Evolutionary conservation across 2,888 invertebrate species (phyloP).

Genomic region (Podabrus alpinus): DNA sequence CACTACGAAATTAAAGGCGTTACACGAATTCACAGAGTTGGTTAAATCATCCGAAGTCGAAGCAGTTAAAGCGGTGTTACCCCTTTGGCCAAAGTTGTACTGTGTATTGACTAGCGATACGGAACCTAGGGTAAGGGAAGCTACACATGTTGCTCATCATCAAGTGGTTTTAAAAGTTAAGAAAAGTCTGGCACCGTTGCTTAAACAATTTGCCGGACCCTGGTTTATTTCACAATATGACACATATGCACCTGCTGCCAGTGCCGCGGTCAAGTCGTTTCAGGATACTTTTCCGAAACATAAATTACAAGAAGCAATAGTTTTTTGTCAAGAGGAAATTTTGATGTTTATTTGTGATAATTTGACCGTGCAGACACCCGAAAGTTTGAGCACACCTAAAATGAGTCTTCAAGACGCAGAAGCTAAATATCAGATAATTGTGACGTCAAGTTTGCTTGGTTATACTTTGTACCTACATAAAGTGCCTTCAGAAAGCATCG

Average conservation of each 20-base stretch:
- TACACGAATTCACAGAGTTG: constrained; percentile 78
- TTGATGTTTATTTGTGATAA: constrained; percentile 74
- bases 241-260: constrained; percentile 81
- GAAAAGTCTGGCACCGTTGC: constrained; percentile 76
- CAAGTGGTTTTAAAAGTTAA: constrained; percentile 70
- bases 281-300: constrained; percentile 77
- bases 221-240: constrained; percentile 89
- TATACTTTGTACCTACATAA: constrained; percentile 66
- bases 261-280: constrained; percentile 68
- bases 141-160: constrained; percentile 74
- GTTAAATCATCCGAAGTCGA: constrained; percentile 68
- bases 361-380: constrained; percentile 63
- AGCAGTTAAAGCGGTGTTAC: constrained; percentile 71
- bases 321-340: constrained; percentile 83
- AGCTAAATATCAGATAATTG: constrained; percentile 68
- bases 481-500: constrained; percentile 58
- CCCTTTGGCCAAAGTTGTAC: constrained; percentile 85
- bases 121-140: constrained; percentile 84
- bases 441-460: constrained; percentile 69
- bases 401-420: constrained; percentile 69
- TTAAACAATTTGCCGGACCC: constrained; percentile 76
- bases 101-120: constrained; percentile 74
- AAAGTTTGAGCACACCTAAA: constrained; percentile 60
- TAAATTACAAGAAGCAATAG: constrained; percentile 78
- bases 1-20: constrained; percentile 86